Percentiles rank a stretch among this genome's conserved stretches.
phyloP scores from a whole-genome alignment of 2,797 vertebrate species.

The Diglossa cyanea region DNA sequence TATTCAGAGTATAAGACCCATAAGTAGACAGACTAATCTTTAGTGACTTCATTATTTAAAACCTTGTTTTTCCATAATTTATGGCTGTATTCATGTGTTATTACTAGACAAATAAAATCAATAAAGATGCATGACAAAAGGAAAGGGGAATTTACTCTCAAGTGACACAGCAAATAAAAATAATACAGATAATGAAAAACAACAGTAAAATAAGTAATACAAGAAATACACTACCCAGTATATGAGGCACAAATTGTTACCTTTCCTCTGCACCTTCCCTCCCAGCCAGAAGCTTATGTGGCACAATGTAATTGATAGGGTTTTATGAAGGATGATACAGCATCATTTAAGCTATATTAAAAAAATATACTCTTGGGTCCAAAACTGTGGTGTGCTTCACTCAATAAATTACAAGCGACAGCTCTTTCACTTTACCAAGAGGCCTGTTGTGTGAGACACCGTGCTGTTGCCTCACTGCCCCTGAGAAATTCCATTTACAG shows the following conservation, averaged over 20 bases:
- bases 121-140: neutral
- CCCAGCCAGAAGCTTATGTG: neutral
- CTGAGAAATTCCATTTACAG: neutral
- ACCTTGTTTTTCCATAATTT: neutral
- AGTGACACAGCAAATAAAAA: neutral
- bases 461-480: neutral
- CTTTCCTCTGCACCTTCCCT: neutral
- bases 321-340: neutral
- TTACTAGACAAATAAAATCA: neutral
- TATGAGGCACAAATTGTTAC: neutral
- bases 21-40: neutral
- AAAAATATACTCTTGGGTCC: neutral
- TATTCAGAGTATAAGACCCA: neutral
- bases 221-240: neutral
- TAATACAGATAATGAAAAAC: neutral
- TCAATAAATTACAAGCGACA: slow-evolving; percentile 22
- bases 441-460: neutral
- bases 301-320: neutral
- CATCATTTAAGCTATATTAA: neutral
- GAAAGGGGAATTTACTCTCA: neutral
- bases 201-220: neutral
- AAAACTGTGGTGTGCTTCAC: neutral
- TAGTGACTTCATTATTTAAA: neutral
- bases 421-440: neutral
- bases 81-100: neutral